These are phyloP conservation scores for Cyrtorhinus lividipennis DNA, from an alignment of 1,140 invertebrate genomes.

Conservation along the genomic window DNA sequence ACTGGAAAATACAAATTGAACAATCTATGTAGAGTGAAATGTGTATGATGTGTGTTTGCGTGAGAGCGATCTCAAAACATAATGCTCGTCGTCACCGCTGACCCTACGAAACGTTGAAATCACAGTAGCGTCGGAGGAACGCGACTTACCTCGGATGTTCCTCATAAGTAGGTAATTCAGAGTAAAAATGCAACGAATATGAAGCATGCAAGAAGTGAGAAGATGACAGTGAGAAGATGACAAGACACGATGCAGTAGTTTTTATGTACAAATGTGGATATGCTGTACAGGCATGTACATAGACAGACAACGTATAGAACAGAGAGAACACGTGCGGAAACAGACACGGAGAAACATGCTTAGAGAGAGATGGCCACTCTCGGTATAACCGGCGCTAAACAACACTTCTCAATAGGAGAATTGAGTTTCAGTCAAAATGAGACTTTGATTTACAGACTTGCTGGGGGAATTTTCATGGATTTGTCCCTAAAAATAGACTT, in stretches of 20 bases:
- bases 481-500: background rate
- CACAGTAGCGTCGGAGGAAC: conserved; percentile 14
- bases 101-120: conserved; percentile 14
- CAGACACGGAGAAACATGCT: conserved; percentile 14
- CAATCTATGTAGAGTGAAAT: background rate
- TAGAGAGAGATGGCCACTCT: background rate
- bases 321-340: conserved; percentile 19
- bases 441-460: background rate
- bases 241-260: conserved; percentile 19
- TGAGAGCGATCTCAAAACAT: background rate
- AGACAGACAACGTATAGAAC: background rate
- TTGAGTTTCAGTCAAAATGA: background rate
- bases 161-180: no score
- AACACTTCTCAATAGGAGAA: background rate
- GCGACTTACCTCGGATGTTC: conserved; percentile 19
- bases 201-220: conserved; percentile 9
- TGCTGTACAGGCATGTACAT: conserved; percentile 1
- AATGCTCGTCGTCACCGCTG: background rate
- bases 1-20: background rate
- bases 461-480: background rate
- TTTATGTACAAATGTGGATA: conserved; percentile 21
- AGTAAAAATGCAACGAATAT: conserved; percentile 10
- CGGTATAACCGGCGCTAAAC: no score
- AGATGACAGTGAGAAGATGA: conserved; percentile 18
- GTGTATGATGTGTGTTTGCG: background rate